phyloP scores from a whole-genome alignment of 2,797 vertebrate species.

The Tokudaia tokunoshimensis region DNA sequence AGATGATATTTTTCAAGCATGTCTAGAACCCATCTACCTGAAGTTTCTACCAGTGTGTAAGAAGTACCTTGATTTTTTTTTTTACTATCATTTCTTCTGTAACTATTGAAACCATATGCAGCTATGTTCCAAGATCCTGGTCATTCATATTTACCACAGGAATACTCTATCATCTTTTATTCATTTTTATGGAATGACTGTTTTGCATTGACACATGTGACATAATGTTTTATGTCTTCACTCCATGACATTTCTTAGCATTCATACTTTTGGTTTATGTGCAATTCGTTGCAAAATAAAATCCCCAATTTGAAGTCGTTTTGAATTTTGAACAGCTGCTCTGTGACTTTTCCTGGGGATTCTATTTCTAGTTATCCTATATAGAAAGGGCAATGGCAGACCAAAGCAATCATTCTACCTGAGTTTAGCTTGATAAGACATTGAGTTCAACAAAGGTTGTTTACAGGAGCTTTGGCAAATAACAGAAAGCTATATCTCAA shows the following conservation, averaged over 20 bases:
- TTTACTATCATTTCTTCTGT: not conserved
- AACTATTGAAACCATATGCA: not conserved
- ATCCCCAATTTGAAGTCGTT: not conserved
- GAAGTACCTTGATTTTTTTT: not conserved
- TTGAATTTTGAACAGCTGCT: not conserved
- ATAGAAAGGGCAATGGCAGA: not conserved
- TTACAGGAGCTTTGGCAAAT: not conserved
- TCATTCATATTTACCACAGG: not conserved
- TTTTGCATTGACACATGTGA: not conserved
- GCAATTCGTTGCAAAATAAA: conserved; percentile 43
- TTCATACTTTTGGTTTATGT: conserved; percentile 1
- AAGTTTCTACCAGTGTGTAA: not conserved
- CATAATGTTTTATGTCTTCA: not conserved
- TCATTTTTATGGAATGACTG: not conserved
- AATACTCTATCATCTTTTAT: not conserved
- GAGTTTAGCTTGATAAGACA: not conserved
- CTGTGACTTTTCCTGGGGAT: not conserved
- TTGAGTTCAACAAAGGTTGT: not conserved
- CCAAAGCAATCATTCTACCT: not conserved
- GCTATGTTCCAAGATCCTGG: not conserved
- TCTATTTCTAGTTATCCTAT: not conserved
- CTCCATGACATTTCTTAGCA: not conserved
- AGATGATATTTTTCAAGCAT: not conserved
- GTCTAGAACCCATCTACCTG: not conserved
- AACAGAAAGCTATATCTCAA: not conserved